A percentile compares a stretch with the other conserved stretches of the same genome.
phyloP scores from a whole-genome alignment of 2,888 invertebrate genomes.

The Blomia tropicalis region DNA sequence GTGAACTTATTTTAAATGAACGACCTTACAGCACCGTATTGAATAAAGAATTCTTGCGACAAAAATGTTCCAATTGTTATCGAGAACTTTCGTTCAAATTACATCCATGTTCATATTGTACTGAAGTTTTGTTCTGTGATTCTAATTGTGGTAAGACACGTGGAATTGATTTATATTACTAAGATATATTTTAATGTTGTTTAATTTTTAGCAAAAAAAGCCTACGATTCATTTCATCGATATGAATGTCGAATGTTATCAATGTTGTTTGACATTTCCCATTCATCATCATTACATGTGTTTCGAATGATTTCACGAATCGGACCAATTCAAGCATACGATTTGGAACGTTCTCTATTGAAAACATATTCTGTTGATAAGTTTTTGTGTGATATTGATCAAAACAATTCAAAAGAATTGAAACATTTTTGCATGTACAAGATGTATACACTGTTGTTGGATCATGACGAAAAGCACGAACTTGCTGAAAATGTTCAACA shows the following conservation, averaged over 20 bases:
- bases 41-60: background rate
- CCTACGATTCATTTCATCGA: background rate
- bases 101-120: constrained; percentile 13
- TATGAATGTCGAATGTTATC: constrained; percentile 11
- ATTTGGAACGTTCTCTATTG: background rate
- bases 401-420: background rate
- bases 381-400: background rate
- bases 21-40: constrained; percentile 3
- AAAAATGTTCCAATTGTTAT: constrained; percentile 4
- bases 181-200: too few relatives aligned
- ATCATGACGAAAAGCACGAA: background rate
- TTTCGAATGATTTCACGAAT: constrained; percentile 2
- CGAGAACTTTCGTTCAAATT: background rate
- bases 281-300: background rate
- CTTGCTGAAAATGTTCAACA: background rate
- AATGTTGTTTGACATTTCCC: background rate
- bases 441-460: background rate
- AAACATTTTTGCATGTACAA: background rate
- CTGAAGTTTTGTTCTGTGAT: constrained; percentile 17
- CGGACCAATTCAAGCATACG: background rate
- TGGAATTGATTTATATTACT: too few relatives aligned
- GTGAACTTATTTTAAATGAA: background rate
- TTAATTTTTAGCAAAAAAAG: too few relatives aligned
- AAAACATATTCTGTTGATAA: constrained; percentile 5
- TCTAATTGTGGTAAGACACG: background rate